A percentile compares a stretch with the other conserved stretches of the same genome.
Conservation (phyloP, 2,113 vertebrate genomes). For the Atrichornis clamosus region DNA sequence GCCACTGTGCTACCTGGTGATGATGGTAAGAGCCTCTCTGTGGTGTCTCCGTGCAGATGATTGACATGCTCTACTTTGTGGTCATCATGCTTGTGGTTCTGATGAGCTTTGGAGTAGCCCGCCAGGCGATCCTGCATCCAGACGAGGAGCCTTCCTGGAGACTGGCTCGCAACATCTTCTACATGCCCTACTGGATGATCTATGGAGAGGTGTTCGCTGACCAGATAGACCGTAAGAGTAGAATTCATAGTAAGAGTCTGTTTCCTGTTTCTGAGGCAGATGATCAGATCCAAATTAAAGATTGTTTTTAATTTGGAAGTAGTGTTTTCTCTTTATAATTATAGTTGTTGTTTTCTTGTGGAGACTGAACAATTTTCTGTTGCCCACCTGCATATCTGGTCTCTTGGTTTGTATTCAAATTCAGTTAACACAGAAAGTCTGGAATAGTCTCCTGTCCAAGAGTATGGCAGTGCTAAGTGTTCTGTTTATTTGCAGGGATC, state of each 20-base stretch:
- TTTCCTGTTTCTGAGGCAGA: constrained; percentile 92
- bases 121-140: constrained; percentile 95
- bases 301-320: constrained; percentile 57
- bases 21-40: not conserved
- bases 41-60: constrained; percentile 81
- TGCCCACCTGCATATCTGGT: not conserved
- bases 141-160: constrained; percentile 97
- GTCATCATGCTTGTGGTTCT: constrained; percentile 98
- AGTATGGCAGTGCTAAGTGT: not conserved
- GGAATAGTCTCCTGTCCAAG: not conserved
- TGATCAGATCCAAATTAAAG: constrained; percentile 77
- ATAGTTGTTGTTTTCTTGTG: not conserved
- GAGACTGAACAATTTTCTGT: not conserved
- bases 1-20: not conserved
- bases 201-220: constrained; percentile 99
- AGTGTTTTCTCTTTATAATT: not conserved
- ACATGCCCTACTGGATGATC: constrained; percentile 99
- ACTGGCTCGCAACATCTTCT: constrained; percentile 98
- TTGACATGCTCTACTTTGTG: constrained; percentile 99
- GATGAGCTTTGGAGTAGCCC: constrained; percentile 97
- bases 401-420: not conserved
- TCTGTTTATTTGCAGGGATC: not conserved
- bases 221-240: constrained; percentile 99
- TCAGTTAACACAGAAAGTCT: not conserved
- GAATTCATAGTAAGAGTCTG: constrained; percentile 99